Conservation (phyloP, 1,140 invertebrate species). For the Musca vetustissima region DNA sequence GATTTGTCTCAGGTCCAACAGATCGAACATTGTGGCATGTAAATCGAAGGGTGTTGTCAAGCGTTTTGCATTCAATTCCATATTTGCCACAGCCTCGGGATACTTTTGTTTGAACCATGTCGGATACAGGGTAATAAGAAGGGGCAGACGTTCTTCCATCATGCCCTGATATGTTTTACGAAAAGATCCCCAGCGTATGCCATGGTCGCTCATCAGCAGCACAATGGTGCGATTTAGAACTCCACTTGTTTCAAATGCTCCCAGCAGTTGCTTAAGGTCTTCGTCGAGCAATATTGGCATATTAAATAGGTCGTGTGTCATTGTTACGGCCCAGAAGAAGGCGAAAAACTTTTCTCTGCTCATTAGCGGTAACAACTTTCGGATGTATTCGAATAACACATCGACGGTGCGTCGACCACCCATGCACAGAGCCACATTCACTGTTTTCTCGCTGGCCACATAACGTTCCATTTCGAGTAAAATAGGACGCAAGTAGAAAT, state of each 20-base stretch:
- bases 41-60: conserved; percentile 83
- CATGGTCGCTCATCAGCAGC: conserved; percentile 89
- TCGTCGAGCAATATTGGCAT: conserved; percentile 67
- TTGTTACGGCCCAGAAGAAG: conserved; percentile 74
- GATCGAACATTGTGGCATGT: conserved; percentile 66
- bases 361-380: conserved; percentile 43
- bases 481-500: conserved; percentile 79
- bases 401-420: conserved; percentile 58
- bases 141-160: conserved; percentile 83
- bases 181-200: conserved; percentile 79
- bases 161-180: conserved; percentile 75
- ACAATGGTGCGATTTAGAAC: conserved; percentile 70
- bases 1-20: conserved; percentile 59
- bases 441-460: conserved; percentile 46
- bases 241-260: conserved; percentile 59
- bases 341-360: conserved; percentile 59
- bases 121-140: conserved; percentile 77
- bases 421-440: conserved; percentile 60
- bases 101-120: conserved; percentile 69
- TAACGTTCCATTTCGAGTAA: conserved; percentile 63
- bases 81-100: conserved; percentile 65
- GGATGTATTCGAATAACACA: conserved; percentile 55
- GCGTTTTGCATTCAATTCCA: conserved; percentile 70
- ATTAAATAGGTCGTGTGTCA: conserved; percentile 76
- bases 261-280: conserved; percentile 60